Base-by-base conservation (phyloP, 1,140 invertebrate species). In the Tribolium madens region DNA sequence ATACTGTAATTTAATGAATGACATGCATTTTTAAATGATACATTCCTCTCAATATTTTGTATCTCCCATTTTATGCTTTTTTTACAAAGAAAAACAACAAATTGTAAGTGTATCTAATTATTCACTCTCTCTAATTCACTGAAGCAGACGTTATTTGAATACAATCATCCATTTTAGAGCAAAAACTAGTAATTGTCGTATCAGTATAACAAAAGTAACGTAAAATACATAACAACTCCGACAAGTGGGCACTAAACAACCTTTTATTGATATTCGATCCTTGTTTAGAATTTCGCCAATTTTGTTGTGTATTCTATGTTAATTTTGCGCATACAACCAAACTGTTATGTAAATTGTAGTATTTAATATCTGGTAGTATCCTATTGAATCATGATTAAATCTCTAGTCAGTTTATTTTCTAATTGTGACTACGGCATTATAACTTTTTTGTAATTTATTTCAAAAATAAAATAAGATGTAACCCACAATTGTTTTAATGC, bases 371-470 rank as follows among this genome's bases (percentile, higher is more conserved):
- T 79, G 78, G 78, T 82, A 82, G 81, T 79, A 60, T 75, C 53
- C 68, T 76, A 78, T 81, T 79, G 76, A 82, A 78, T 81, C 76
- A 79, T 79, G 73, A 79, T 79, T 79, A 60, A 78, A 78, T 80
- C 75, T 82, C 81, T 81, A 82, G 81, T 81, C 81, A 81, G 70
- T 73, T 76, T 79, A 77, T 81, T 81, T 76, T 81, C 75, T 81
- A 75, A 76, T 81, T 77, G 73, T 79, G 72, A 78, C 76, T 77
- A 78, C 73, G 76, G 76, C 76, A 77, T 77, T 79, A 80, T 79
- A 77, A 81, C 50, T 77, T 80, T 80, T 80, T 81, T 82, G 77
- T 82, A 79, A 78, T 80, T 80, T 80, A 80, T 81, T 81, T 81
- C 77, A 73, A 79, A 77, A 73, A 70, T 73, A 78, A 76, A 78